Evolutionary conservation across 2,113 vertebrate genomes (phyloP).

Genomic region (Hydrochoerus hydrochaeris): DNA sequence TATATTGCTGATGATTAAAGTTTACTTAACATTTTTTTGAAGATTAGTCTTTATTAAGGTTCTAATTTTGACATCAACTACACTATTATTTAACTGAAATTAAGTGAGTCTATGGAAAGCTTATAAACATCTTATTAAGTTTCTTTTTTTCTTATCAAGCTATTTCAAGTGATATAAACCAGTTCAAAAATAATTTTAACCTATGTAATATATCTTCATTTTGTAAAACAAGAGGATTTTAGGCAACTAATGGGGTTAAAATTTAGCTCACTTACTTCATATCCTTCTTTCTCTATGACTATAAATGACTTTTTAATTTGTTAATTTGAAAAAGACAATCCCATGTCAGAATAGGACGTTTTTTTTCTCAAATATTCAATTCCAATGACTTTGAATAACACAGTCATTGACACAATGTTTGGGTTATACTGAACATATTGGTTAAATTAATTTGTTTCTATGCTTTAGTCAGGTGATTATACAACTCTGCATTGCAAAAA

Average conservation of each 20-base stretch:
- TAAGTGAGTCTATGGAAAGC: neutral
- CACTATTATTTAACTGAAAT: neutral
- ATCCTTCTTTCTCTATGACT: neutral
- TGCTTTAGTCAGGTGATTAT: neutral
- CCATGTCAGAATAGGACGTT: neutral
- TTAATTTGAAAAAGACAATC: neutral
- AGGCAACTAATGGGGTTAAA: neutral
- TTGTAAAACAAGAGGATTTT: neutral
- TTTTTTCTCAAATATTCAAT: neutral
- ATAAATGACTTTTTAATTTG: neutral
- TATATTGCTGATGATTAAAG: neutral
- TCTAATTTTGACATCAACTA: neutral
- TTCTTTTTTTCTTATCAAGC: neutral
- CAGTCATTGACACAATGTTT: neutral
- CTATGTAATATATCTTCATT: neutral
- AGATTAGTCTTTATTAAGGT: neutral
- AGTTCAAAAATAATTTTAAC: neutral
- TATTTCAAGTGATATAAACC: neutral
- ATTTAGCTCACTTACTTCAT: neutral
- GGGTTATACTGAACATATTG: neutral
- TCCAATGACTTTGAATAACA: neutral
- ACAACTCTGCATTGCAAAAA: neutral
- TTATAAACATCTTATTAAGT: neutral
- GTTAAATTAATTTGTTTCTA: neutral
- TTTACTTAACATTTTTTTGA: neutral